Percentiles rank a stretch among this genome's conserved stretches.
phyloP scores from a whole-genome alignment of 2,113 vertebrate genomes.

The Carettochelys insculpta region DNA sequence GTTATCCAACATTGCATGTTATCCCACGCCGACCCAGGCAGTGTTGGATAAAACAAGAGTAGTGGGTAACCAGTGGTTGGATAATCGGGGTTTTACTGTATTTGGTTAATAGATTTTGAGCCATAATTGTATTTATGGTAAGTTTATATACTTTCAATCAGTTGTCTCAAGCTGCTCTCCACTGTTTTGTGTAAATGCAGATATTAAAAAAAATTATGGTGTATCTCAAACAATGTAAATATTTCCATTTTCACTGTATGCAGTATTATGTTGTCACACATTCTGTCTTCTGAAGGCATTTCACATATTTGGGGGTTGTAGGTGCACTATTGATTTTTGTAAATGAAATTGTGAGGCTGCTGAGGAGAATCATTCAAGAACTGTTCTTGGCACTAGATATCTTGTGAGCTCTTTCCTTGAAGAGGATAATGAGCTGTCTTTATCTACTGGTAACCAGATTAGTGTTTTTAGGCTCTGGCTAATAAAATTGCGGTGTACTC shows the following conservation, averaged over 20 bases:
- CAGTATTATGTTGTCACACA: background rate
- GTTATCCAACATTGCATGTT: too few species aligned
- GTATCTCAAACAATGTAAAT: background rate
- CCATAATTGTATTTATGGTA: conserved; percentile 47
- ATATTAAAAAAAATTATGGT: background rate
- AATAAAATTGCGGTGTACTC: fast-evolving
- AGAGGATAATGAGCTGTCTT: conserved; percentile 35
- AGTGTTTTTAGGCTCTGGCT: background rate
- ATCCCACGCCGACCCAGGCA: too few species aligned
- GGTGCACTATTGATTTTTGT: background rate
- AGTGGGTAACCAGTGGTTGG: too few species aligned
- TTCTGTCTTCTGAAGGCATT: background rate
- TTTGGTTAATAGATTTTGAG: background rate
- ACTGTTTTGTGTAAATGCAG: background rate
- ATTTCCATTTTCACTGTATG: background rate
- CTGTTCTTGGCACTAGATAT: fast-evolving
- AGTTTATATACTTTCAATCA: conserved; percentile 21
- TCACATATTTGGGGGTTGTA: background rate
- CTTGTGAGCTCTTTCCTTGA: background rate
- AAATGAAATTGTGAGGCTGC: background rate
- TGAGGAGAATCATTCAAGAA: background rate
- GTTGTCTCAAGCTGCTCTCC: background rate
- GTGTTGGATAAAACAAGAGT: too few species aligned
- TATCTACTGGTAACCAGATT: conserved; percentile 45
- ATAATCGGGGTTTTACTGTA: too few species aligned